phyloP scores from a whole-genome alignment of 2,113 vertebrate genomes.

The Acrocephalus arundinaceus region DNA sequence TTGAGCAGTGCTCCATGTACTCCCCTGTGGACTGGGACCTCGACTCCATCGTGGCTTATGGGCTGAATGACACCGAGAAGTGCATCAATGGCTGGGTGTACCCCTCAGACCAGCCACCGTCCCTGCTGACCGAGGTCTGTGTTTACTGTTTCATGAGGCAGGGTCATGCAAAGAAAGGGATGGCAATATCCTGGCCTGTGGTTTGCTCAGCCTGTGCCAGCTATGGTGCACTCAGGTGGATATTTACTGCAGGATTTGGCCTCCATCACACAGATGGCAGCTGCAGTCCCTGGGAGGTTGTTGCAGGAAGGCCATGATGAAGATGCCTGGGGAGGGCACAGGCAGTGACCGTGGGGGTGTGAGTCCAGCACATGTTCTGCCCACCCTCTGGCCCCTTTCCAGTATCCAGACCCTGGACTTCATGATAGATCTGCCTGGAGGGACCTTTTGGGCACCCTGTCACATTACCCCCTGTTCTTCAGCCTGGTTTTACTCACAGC shows the following conservation, averaged over 20 bases:
- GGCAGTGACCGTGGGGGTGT: rapidly evolving
- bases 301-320: background rate
- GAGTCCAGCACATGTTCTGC: background rate
- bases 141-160: too few relatives aligned
- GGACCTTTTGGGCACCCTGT: background rate
- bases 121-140: too few relatives aligned
- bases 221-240: background rate
- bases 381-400: background rate
- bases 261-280: background rate
- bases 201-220: background rate
- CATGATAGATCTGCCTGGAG: background rate
- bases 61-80: constrained; percentile 74
- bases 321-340: background rate
- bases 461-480: background rate
- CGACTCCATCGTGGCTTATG: constrained; percentile 69
- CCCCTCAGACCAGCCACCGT: background rate
- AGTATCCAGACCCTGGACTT: background rate
- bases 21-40: constrained; percentile 68
- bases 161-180: too few relatives aligned
- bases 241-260: background rate
- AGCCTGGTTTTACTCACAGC: background rate
- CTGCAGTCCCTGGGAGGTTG: background rate
- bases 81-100: constrained; percentile 79
- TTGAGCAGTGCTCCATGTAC: constrained; percentile 84
- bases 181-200: background rate